Evolutionary conservation across 2,888 invertebrate species (phyloP).

Genomic region (Agrochola lychnidis): DNA sequence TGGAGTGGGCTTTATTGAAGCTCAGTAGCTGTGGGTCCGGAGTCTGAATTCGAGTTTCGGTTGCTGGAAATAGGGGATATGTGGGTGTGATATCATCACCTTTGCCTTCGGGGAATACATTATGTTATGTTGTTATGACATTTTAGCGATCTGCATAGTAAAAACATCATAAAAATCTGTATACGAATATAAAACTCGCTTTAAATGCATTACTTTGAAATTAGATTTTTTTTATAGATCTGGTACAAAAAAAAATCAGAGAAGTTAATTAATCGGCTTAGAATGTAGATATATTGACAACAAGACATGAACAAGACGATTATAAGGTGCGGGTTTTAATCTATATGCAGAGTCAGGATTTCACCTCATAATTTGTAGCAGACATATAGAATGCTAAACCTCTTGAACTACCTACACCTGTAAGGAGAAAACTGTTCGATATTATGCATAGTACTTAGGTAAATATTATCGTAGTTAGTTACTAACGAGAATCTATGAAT

Average conservation of each 20-base stretch:
- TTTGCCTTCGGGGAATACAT: not conserved
- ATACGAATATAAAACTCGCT: not conserved
- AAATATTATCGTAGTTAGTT: not conserved
- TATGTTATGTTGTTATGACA: not conserved
- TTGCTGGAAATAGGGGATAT: not conserved
- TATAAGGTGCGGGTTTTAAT: not conserved
- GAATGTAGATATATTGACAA: not conserved
- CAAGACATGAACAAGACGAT: not conserved
- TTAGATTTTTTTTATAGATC: not conserved
- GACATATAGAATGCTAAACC: not conserved
- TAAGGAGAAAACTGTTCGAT: conserved; percentile 6
- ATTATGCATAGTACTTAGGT: not conserved
- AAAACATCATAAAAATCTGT: conserved; percentile 4
- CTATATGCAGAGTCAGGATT: not conserved
- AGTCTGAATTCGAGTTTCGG: too few relatives aligned
- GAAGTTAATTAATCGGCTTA: not conserved
- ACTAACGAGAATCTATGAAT: not conserved
- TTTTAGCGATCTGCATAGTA: not conserved
- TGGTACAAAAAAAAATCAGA: not conserved
- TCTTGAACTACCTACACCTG: conserved; percentile 17
- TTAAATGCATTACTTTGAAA: not conserved
- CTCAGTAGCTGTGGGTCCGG: not conserved
- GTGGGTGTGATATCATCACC: not conserved
- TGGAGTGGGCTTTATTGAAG: not conserved
- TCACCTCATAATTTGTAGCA: conserved; percentile 10